These are phyloP conservation scores for Patella caerulea DNA, from an alignment of 2,888 invertebrate genomes.

Conservation along the genomic window DNA sequence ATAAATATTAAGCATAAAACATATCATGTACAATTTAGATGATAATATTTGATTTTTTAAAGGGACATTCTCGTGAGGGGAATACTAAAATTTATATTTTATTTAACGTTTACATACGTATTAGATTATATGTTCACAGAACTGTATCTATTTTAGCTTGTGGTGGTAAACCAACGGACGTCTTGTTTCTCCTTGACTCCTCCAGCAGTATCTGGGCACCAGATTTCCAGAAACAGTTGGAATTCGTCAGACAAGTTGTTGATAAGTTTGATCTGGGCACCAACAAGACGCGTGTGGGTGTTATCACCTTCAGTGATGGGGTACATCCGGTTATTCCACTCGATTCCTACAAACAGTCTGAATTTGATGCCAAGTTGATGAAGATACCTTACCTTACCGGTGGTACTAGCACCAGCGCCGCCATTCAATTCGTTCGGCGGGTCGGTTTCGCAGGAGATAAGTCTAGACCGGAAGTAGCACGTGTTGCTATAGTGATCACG, in stretches of 20 bases:
- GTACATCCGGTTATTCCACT: conserved; percentile 31
- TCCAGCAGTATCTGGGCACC: conserved; percentile 34
- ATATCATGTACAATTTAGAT: too few species aligned
- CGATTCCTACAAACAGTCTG: neutral
- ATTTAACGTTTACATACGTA: too few species aligned
- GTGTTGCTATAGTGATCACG: conserved; percentile 34
- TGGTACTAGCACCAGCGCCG: conserved; percentile 22
- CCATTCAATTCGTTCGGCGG: conserved; percentile 15
- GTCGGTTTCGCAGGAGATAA: conserved; percentile 8
- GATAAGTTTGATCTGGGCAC: conserved; percentile 34
- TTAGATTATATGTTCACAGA: too few species aligned
- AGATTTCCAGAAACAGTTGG: conserved; percentile 27
- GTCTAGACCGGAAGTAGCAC: conserved; percentile 22
- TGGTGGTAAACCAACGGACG: conserved; percentile 17
- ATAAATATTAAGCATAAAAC: too few species aligned
- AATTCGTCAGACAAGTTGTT: conserved; percentile 35
- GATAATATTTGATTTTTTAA: too few species aligned
- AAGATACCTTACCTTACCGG: conserved; percentile 16
- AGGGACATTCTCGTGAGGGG: too few species aligned
- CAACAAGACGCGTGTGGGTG: conserved; percentile 34
- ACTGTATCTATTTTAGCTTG: conserved; percentile 1
- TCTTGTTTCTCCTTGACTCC: conserved; percentile 40
- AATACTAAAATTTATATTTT: too few species aligned
- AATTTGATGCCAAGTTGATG: conserved; percentile 4
- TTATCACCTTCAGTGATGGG: conserved; percentile 34